A percentile compares a stretch with the other conserved stretches of the same genome.
Evolutionary conservation across 2,113 vertebrate genomes (phyloP).

Genomic region (Numida meleagris): DNA sequence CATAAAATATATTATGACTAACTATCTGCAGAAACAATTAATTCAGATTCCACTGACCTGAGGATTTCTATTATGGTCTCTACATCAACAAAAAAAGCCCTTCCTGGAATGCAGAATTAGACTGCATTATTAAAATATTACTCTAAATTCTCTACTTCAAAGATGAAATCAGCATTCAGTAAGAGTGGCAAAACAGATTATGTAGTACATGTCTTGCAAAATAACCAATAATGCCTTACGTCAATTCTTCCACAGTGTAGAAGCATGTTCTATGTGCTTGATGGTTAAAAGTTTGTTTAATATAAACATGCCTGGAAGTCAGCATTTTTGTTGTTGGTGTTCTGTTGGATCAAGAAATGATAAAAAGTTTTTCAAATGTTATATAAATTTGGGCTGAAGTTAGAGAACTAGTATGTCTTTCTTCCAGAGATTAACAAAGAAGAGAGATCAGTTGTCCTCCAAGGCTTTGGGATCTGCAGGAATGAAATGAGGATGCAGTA

Average conservation of each 20-base stretch:
- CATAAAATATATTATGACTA: slow-evolving; percentile 7
- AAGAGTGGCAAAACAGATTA: background rate
- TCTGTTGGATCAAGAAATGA: background rate
- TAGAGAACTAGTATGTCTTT: background rate
- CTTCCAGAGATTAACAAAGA: background rate
- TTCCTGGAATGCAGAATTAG: background rate
- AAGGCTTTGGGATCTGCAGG: background rate
- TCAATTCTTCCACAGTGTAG: background rate
- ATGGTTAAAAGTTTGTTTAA: background rate
- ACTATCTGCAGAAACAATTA: slow-evolving; percentile 53
- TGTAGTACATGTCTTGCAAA: background rate
- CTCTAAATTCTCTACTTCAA: background rate
- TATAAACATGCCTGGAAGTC: background rate
- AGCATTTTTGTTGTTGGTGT: background rate
- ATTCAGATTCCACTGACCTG: slow-evolving; percentile 30
- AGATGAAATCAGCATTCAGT: background rate
- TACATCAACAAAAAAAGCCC: background rate
- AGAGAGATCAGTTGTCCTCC: background rate
- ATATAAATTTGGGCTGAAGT: background rate
- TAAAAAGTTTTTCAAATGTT: background rate
- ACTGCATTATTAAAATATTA: background rate
- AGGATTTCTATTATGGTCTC: slow-evolving; percentile 6
- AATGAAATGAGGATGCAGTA: background rate
- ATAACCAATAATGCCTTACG: background rate
- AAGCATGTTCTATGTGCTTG: background rate